A percentile compares a stretch with the other conserved stretches of the same genome.
Evolutionary conservation across 2,797 vertebrate species (phyloP).

Genomic region (Threskiornis aethiopicus): DNA sequence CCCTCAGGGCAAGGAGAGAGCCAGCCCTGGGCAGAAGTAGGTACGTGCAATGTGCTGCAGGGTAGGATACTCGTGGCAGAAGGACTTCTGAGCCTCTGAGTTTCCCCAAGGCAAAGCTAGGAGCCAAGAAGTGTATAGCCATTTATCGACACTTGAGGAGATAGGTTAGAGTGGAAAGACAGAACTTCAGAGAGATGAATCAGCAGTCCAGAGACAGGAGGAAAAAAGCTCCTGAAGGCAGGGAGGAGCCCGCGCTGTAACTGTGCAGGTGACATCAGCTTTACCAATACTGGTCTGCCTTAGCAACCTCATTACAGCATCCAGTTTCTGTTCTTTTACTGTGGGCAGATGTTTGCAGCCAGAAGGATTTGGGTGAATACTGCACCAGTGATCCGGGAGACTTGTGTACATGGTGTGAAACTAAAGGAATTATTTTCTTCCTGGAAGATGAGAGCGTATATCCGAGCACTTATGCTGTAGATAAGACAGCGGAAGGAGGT

Average conservation of each 20-base stretch:
- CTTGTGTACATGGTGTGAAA: neutral
- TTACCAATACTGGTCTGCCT: neutral
- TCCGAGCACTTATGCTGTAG: neutral
- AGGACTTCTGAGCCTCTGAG: neutral
- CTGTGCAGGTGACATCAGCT: neutral
- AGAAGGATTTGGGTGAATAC: neutral
- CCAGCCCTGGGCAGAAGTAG: constrained; percentile 18
- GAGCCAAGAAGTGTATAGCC: neutral
- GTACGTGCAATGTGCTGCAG: neutral
- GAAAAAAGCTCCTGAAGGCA: neutral
- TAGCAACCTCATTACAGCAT: neutral
- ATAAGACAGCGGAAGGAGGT: neutral
- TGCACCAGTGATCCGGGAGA: neutral
- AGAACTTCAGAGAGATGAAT: neutral
- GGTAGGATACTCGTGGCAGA: neutral
- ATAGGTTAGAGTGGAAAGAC: neutral
- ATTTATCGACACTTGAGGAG: neutral
- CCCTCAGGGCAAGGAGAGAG: neutral
- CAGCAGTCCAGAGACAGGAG: neutral
- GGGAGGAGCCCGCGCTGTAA: neutral
- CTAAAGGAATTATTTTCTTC: neutral
- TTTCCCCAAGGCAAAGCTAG: neutral
- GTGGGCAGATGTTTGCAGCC: neutral
- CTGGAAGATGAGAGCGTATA: neutral
- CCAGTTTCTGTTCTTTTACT: neutral